Base-by-base conservation (phyloP, 2,113 vertebrate species). In the Vombatus ursinus region DNA sequence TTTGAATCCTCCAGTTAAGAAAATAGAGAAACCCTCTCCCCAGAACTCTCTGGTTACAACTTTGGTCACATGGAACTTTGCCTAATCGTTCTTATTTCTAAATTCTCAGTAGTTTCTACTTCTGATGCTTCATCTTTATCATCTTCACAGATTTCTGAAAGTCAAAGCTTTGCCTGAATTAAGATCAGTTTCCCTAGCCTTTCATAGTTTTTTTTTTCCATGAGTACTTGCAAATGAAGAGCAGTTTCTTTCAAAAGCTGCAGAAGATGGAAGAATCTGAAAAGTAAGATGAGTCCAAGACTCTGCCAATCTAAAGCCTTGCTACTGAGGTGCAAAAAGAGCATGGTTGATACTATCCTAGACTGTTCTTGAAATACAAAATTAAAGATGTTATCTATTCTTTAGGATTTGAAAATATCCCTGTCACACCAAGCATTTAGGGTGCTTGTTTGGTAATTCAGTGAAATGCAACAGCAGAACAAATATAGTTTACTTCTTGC, bases 21-120 rank as follows among this genome's bases (percentile, higher is more conserved):
- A 77, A 77, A 23, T 44, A 84, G 19, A 44, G 19, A 44, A 77
- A 16, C 10, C 10, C 11, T 52, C 16, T 19, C 52, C 31, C 47
- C 19, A 57, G 52, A 52, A 26, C 3, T 1, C 14, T 19, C 68
- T 5, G 25, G 47, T n/a, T 12, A 51, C 93, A 94, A 91, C 49
- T 51, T 89, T 52, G 51, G 16, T 37, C 14, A 14, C 16, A 52
- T 8, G 5, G 11, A 31, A 44, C 28, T 37, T 90, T 48, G 11
- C 12, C 22, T 94, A 96, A 93, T 26, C 1, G 31, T 95, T 96
- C 96, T 93, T 92, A 94, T 96, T 92, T 44, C 91, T 92, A 89
- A 53, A 24, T n/a, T 94, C 94, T 91, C 48, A 26, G 53, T 28
- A 53, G 92, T 90, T 96, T 97, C 93, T 93, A 54, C 49, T 91